Base-by-base conservation (phyloP, 2,113 vertebrate species). In the Corvus moneduloides region DNA sequence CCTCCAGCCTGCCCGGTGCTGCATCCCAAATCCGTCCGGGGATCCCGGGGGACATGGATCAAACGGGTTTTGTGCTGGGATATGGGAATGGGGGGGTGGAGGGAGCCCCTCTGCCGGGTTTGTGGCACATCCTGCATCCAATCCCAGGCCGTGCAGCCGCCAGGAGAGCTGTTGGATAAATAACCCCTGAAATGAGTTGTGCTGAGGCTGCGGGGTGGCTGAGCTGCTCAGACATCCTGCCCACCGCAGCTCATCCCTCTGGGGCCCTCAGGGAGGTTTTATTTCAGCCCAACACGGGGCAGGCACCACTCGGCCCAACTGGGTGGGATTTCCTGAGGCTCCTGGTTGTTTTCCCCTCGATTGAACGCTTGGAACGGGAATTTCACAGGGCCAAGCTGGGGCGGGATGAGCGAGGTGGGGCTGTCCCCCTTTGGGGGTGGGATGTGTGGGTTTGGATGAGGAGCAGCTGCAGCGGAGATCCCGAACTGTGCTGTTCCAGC, bases 131-230 rank as follows among this genome's bases (percentile, higher is more conserved):
- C 54, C 6, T 2, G 28, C 10, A 0, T 11, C 46, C 14, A 6
- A 10, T 44, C 39, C 64, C 6, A 0, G 24, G 6, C 27, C 28
- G 27, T 1, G 1, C 1, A 0, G 19, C 37, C 7, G 1, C 16
- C 0, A 0, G 84, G 35, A 56, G 39, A 48, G 66, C 5, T 33
- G 56, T 19, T 1, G 7, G 46, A 28, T 83, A 48, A 92, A 92
- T 67, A 80, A 72, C 37, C 80, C 81, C 48, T 21, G 37, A 27
- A 52, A 39, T 22, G 85, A 11, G 18, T 54, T 83, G 15, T 48
- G 58, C 41, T 71, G 89, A 46, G 89, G 39, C 52, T 0, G 2
- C 22, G 72, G 51, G 23, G n/a, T 44, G 69, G 20, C 10, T 58
- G 41, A 54, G 69, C 59, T n/a, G 74, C 84, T 52, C 10, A 24